Evolutionary conservation across 2,888 invertebrate genomes (phyloP).

Genomic region (Drosophila limbata): DNA sequence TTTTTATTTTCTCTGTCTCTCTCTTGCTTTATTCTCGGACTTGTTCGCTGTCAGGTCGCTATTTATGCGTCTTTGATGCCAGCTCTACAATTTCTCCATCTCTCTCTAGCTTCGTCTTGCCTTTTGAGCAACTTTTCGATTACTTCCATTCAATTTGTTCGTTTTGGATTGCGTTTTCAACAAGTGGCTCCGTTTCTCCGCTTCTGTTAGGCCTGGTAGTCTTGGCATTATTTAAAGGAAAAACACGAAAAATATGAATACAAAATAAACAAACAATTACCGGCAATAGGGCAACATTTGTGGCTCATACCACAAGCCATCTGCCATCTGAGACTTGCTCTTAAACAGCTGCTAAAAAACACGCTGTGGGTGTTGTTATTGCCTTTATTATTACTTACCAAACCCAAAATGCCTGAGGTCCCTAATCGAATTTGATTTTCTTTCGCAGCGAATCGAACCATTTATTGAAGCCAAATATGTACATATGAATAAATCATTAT

Average conservation of each 20-base stretch:
- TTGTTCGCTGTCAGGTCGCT: slow-evolving; percentile 30
- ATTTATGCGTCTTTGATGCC: slow-evolving; percentile 54
- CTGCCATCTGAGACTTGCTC: slow-evolving; percentile 3
- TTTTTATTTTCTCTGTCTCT: slow-evolving; percentile 24
- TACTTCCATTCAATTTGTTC: slow-evolving; percentile 60
- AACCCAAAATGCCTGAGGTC: slow-evolving; percentile 1
- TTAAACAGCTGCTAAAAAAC: slow-evolving; percentile 23
- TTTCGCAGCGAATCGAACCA: slow-evolving; percentile 1
- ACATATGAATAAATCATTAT: slow-evolving; percentile 20
- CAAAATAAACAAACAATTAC: slow-evolving; percentile 53
- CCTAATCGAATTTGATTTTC: slow-evolving; percentile 29
- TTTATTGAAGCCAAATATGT: neutral
- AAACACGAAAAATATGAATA: slow-evolving; percentile 45
- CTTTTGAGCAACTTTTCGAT: slow-evolving; percentile 49
- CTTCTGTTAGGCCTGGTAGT: slow-evolving; percentile 8
- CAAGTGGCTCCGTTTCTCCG: slow-evolving; percentile 35
- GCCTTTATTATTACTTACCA: slow-evolving; percentile 11
- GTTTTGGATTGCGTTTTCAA: slow-evolving; percentile 43
- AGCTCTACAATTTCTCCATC: slow-evolving; percentile 6
- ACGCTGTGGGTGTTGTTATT: slow-evolving; percentile 25
- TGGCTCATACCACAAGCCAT: neutral
- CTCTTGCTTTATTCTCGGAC: slow-evolving; percentile 11
- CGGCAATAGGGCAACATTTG: slow-evolving; percentile 16
- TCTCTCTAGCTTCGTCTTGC: neutral
- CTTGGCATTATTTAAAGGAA: slow-evolving; percentile 42